Evolutionary conservation across 2,888 invertebrate genomes (phyloP).

Genomic region (Drosophila ustulata): DNA sequence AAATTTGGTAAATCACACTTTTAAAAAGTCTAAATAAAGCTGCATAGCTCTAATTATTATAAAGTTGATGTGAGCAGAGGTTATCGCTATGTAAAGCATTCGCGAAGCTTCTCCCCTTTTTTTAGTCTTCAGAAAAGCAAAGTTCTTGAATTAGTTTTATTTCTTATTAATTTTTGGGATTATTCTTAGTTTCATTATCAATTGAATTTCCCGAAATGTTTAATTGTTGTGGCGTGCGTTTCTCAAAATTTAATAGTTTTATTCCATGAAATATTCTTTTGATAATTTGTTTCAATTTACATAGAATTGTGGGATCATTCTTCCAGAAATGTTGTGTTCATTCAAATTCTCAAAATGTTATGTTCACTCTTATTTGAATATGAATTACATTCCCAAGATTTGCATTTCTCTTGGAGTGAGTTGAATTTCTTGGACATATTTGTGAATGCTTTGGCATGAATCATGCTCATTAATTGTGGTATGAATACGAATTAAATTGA

Average conservation of each 20-base stretch:
- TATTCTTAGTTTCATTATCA: background rate
- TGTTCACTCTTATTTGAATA: background rate
- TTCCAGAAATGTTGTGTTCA: too few relatives aligned
- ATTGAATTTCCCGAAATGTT: background rate
- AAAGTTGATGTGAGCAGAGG: background rate
- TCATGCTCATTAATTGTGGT: slow-evolving; percentile 1
- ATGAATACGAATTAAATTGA: slow-evolving; percentile 10
- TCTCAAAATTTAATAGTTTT: background rate
- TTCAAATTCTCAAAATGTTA: background rate
- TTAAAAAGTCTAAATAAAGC: background rate
- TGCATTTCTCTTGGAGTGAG: background rate
- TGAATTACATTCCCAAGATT: background rate
- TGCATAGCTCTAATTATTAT: background rate
- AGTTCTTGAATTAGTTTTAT: background rate
- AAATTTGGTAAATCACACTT: background rate
- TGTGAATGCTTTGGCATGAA: background rate
- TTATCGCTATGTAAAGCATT: background rate
- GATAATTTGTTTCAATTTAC: background rate
- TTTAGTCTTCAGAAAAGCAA: too few relatives aligned
- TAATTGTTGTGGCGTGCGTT: background rate
- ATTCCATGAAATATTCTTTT: background rate
- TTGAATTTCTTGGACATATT: background rate
- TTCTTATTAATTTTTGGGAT: too few relatives aligned
- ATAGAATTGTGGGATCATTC: too few relatives aligned
- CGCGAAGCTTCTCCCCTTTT: too few relatives aligned